Evolutionary conservation across 1,140 invertebrate genomes (phyloP).

Genomic region (Penaeus vannamei): DNA sequence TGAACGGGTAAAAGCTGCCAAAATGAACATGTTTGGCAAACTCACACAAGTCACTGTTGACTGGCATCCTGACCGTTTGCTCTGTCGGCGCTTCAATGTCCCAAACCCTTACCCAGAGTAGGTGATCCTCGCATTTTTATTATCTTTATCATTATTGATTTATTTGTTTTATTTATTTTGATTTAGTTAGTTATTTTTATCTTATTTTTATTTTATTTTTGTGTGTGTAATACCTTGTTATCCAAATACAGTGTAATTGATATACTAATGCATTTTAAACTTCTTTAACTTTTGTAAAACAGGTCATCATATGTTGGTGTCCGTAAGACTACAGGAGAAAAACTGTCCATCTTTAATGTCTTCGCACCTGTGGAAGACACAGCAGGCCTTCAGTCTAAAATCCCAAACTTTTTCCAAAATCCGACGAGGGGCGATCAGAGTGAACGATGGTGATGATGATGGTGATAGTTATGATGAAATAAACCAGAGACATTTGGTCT

Average conservation of each 20-base stretch:
- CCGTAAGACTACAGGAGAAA: conserved; percentile 75
- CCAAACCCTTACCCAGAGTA: conserved; percentile 84
- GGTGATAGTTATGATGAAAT: conserved; percentile 12
- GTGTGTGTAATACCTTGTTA: neutral
- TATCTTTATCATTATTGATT: neutral
- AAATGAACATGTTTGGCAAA: conserved; percentile 86
- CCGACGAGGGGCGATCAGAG: conserved; percentile 1
- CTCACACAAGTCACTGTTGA: conserved; percentile 81
- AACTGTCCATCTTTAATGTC: conserved; percentile 84
- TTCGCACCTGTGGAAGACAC: conserved; percentile 70
- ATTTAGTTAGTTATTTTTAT: too few species aligned
- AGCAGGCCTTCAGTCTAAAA: neutral
- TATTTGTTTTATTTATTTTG: too few species aligned
- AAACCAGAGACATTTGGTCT: conserved; percentile 63
- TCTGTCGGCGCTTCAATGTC: conserved; percentile 96
- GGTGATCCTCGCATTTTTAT: conserved; percentile 45
- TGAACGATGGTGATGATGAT: neutral
- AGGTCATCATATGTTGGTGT: conserved; percentile 70
- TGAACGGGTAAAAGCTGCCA: conserved; percentile 78
- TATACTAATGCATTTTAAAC: too few species aligned
- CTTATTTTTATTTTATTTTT: neutral
- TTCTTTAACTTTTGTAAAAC: neutral
- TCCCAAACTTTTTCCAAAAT: neutral
- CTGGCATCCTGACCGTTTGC: conserved; percentile 89
- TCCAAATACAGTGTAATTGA: conserved; percentile 11